Evolutionary conservation across 2,888 invertebrate species (phyloP).

Genomic region (Xylota sylvarum): DNA sequence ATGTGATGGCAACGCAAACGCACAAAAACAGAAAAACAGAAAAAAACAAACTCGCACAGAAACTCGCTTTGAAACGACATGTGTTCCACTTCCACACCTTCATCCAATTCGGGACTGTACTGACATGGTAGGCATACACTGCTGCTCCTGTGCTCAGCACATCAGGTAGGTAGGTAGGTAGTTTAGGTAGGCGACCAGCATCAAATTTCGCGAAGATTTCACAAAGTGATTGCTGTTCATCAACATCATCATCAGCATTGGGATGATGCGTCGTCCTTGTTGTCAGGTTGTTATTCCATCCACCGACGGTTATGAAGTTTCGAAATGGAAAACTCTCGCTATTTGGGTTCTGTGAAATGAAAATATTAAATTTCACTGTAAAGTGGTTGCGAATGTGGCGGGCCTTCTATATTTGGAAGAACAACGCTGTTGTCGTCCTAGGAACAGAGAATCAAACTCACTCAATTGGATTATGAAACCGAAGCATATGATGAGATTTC

Average conservation of each 20-base stretch:
- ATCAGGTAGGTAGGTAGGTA: conserved; percentile 17
- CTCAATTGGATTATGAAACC: conserved; percentile 58
- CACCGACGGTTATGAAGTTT: conserved; percentile 9
- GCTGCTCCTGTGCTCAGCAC: neutral
- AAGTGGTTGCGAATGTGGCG: conserved; percentile 22
- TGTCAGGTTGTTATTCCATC: conserved; percentile 12
- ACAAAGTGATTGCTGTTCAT: conserved; percentile 48
- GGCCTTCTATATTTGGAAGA: conserved; percentile 15
- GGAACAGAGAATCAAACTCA: conserved; percentile 38
- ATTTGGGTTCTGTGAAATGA: conserved; percentile 24
- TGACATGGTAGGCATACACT: neutral
- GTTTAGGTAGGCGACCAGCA: conserved; percentile 20
- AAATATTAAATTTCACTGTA: conserved; percentile 59
- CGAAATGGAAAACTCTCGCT: conserved; percentile 15
- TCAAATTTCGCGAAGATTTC: conserved; percentile 63
- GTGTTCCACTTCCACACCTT: conserved; percentile 53
- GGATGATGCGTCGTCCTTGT: conserved; percentile 1
- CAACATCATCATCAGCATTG: conserved; percentile 10
- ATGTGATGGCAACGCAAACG: conserved; percentile 39
- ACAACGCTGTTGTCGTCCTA: neutral
- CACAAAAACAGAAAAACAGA: neutral
- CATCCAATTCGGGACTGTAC: conserved; percentile 57
- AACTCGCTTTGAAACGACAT: conserved; percentile 65
- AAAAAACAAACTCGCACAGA: conserved; percentile 13
- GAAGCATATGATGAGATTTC: conserved; percentile 46